Percentiles rank a stretch among this genome's conserved stretches.
phyloP scores from a whole-genome alignment of 2,888 invertebrate genomes.

The Chironomus riparius region DNA sequence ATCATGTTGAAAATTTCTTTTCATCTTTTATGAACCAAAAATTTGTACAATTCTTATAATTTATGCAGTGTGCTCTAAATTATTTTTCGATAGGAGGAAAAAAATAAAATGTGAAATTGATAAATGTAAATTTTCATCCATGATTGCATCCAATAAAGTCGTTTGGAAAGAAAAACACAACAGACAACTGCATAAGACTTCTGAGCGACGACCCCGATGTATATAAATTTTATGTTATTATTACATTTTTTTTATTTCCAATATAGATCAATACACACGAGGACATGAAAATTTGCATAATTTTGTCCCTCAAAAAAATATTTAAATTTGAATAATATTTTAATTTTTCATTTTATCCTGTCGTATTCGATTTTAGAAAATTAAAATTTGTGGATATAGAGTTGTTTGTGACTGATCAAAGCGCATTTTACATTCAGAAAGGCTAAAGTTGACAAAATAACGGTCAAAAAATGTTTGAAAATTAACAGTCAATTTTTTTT shows the following conservation, averaged over 20 bases:
- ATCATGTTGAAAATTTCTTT: not conserved
- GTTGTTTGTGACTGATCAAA: not conserved
- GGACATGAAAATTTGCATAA: conserved; percentile 21
- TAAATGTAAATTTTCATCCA: conserved; percentile 21
- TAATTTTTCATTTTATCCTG: conserved; percentile 23
- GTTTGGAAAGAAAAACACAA: not conserved
- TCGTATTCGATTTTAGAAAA: not conserved
- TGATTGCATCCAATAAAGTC: conserved; percentile 16
- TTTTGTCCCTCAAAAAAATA: not conserved
- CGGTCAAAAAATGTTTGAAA: too few species aligned
- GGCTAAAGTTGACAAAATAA: too few species aligned
- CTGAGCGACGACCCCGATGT: not conserved
- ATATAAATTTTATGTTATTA: not conserved
- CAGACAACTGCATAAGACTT: conserved; percentile 1
- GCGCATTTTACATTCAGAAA: too few species aligned
- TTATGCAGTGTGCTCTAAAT: too few species aligned
- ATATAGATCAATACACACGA: conserved; percentile 19
- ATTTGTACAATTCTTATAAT: too few species aligned
- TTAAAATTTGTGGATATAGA: not conserved
- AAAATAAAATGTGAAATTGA: conserved; percentile 11
- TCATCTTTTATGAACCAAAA: not conserved
- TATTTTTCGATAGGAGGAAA: too few species aligned
- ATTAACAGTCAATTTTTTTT: too few species aligned
- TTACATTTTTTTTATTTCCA: not conserved
- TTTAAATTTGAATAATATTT: conserved; percentile 21